phyloP scores from a whole-genome alignment of 2,797 vertebrate genomes.

The Bovichtus diacanthus region DNA sequence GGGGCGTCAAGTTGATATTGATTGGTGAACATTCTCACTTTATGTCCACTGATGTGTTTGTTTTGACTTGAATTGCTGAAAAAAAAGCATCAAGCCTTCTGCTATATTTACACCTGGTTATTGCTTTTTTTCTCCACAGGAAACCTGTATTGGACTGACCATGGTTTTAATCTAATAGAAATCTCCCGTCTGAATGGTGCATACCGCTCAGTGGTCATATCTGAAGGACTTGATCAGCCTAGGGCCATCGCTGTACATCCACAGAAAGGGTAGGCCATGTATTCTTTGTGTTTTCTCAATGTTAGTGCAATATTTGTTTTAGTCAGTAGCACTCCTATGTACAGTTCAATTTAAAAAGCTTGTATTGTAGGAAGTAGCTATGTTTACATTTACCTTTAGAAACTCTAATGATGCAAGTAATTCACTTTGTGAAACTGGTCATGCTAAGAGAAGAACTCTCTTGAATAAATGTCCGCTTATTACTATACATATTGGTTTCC shows the following conservation, averaged over 20 bases:
- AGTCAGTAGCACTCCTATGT: background rate
- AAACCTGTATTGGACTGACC: conserved; percentile 99
- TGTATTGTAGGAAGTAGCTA: background rate
- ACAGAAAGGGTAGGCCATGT: conserved; percentile 92
- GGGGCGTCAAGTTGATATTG: conserved; percentile 14
- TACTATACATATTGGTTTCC: background rate
- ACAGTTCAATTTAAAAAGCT: background rate
- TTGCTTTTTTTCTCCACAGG: conserved; percentile 77
- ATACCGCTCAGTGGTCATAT: conserved; percentile 95
- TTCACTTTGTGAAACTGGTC: background rate
- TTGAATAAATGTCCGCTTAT: background rate
- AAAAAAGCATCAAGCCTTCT: background rate
- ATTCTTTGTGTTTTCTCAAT: background rate
- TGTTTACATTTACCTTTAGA: conserved; percentile 15
- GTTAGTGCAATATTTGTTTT: background rate
- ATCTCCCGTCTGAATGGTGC: conserved; percentile 94
- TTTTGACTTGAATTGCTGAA: conserved; percentile 8
- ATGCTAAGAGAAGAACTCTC: background rate
- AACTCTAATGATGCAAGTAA: background rate
- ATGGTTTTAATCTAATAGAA: conserved; percentile 97
- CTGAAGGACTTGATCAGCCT: conserved; percentile 95
- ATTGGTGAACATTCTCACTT: conserved; percentile 15
- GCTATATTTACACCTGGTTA: background rate
- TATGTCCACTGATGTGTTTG: conserved; percentile 5
- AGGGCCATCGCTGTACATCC: conserved; percentile 95